Conservation (phyloP, 1,140 invertebrate genomes). For the Drosophila parvula region DNA sequence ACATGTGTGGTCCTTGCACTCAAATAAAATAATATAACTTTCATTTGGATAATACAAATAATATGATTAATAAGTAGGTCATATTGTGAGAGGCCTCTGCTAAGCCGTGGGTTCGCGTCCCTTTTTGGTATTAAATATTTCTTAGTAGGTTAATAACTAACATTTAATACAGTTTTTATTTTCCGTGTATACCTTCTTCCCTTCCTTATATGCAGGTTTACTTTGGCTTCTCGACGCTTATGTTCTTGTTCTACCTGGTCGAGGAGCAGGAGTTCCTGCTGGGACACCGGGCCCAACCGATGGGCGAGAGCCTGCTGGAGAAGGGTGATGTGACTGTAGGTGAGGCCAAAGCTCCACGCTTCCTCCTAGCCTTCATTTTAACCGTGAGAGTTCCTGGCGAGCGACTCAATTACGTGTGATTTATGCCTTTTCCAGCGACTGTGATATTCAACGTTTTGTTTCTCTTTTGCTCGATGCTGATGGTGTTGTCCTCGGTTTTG, state of each 20-base stretch:
- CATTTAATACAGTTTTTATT: neutral
- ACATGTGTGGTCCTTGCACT: neutral
- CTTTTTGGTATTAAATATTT: neutral
- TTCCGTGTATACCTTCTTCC: neutral
- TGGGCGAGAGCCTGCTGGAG: slow-evolving; percentile 71
- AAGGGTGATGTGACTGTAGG: slow-evolving; percentile 74
- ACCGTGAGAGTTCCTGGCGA: neutral
- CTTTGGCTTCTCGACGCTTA: slow-evolving; percentile 74
- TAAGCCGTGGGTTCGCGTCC: too few species aligned
- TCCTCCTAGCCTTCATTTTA: neutral
- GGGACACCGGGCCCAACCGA: slow-evolving; percentile 50
- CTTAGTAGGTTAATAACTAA: neutral
- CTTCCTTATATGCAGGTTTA: slow-evolving; percentile 55
- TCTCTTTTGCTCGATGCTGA: slow-evolving; percentile 74
- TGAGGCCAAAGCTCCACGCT: slow-evolving; percentile 30
- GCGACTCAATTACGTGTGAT: slow-evolving; percentile 47
- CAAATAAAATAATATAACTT: neutral
- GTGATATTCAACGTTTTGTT: slow-evolving; percentile 82
- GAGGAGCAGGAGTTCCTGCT: slow-evolving; percentile 75
- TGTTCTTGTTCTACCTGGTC: slow-evolving; percentile 67
- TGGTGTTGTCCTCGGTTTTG: slow-evolving; percentile 66
- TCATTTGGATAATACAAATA: neutral
- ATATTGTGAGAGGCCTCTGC: too few species aligned
- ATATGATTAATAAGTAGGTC: too few species aligned
- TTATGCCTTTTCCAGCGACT: slow-evolving; percentile 68